Conservation (phyloP, 1,140 invertebrate genomes). For the Trachymyrmex cornetzi region DNA sequence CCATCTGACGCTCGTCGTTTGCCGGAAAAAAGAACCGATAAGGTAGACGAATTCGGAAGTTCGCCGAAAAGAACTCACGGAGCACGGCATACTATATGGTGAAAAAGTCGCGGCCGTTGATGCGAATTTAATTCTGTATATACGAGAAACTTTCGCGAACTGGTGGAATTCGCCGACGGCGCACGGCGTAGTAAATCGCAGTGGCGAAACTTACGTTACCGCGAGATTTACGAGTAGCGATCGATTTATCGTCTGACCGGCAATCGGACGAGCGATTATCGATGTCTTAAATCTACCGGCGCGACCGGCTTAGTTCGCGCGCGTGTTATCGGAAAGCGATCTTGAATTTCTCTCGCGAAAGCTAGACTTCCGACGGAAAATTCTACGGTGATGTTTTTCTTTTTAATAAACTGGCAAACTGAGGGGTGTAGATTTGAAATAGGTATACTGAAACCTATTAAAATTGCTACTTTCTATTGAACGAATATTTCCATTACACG, state of each 20-base stretch:
- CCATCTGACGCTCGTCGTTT: conserved; percentile 32
- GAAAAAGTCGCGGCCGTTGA: conserved; percentile 33
- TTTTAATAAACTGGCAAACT: conserved; percentile 35
- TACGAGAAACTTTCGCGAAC: conserved; percentile 17
- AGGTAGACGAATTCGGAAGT: conserved; percentile 18
- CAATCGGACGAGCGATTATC: conserved; percentile 56
- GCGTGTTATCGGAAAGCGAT: conserved; percentile 56
- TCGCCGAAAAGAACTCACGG: not conserved
- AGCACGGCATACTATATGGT: too few species aligned
- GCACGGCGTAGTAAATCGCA: conserved; percentile 34
- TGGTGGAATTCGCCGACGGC: conserved; percentile 11
- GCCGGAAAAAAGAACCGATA: not conserved
- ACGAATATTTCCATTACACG: not conserved
- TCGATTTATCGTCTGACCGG: conserved; percentile 53
- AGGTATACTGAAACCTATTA: not conserved
- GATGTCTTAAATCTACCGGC: conserved; percentile 59
- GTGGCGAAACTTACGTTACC: conserved; percentile 28
- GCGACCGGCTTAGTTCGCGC: conserved; percentile 43
- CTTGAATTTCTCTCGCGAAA: conserved; percentile 38
- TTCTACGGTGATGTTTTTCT: not conserved
- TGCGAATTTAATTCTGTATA: conserved; percentile 58
- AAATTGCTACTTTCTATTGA: not conserved
- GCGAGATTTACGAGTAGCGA: conserved; percentile 45
- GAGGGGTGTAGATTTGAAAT: not conserved
- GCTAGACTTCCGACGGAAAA: conserved; percentile 22